A percentile compares a stretch with the other conserved stretches of the same genome.
Conservation (phyloP, 2,113 vertebrate species). For the Atlantisia rogersi region DNA sequence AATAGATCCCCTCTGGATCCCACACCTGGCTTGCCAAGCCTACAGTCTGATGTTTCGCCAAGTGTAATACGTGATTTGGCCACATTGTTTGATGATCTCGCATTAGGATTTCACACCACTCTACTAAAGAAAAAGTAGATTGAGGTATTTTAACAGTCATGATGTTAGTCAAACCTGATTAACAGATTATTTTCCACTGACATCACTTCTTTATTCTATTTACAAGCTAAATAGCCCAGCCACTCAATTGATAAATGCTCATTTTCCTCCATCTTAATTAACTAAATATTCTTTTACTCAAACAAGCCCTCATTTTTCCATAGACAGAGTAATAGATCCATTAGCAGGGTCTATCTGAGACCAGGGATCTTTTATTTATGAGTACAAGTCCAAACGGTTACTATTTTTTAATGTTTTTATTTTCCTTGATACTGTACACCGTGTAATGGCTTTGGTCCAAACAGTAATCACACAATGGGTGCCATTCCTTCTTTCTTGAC, state of each 20-base stretch:
- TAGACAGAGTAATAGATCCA: constrained; percentile 62
- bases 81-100: background rate
- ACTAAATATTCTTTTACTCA: constrained; percentile 72
- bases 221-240: constrained; percentile 67
- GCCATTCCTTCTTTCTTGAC: constrained; percentile 72
- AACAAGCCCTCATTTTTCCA: constrained; percentile 66
- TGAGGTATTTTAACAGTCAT: constrained; percentile 47
- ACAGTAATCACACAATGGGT: constrained; percentile 63
- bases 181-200: constrained; percentile 62
- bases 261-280: constrained; percentile 65
- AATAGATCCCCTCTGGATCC: background rate
- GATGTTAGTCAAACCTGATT: constrained; percentile 57
- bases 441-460: constrained; percentile 50
- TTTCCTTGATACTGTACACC: constrained; percentile 7
- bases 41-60: background rate
- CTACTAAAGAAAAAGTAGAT: background rate
- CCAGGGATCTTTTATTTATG: constrained; percentile 43
- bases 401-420: constrained; percentile 41
- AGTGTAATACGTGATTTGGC: background rate
- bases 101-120: background rate
- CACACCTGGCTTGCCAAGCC: background rate
- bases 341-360: constrained; percentile 52
- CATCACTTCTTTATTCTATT: constrained; percentile 62
- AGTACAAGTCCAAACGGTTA: constrained; percentile 41
- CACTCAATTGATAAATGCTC: constrained; percentile 63